Conservation (phyloP, 2,113 vertebrate genomes). For the Ceyx margarethae region DNA sequence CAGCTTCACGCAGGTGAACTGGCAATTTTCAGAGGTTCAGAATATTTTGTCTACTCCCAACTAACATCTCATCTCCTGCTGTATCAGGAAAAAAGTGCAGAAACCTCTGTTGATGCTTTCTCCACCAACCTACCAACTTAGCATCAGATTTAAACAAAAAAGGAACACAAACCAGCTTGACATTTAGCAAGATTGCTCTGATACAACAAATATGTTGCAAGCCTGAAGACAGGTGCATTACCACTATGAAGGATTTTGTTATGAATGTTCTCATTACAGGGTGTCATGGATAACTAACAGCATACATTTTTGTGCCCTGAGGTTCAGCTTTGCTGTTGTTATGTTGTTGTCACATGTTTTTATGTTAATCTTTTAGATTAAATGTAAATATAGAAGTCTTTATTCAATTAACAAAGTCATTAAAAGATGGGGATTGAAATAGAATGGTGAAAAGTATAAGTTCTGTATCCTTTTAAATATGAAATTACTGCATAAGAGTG, state of each 20-base stretch:
- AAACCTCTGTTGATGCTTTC: neutral
- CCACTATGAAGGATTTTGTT: constrained; percentile 50
- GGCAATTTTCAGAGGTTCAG: neutral
- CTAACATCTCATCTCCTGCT: neutral
- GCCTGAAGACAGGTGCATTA: constrained; percentile 51
- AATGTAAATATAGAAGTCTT: constrained; percentile 40
- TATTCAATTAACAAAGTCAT: constrained; percentile 39
- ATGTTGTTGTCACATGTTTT: constrained; percentile 10
- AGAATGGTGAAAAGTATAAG: neutral
- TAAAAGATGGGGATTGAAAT: neutral
- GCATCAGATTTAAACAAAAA: neutral
- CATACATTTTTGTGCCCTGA: constrained; percentile 27
- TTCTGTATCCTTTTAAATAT: neutral
- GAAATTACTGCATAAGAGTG: neutral
- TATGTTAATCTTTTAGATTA: constrained; percentile 47
- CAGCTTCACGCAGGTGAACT: neutral
- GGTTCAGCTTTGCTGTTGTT: constrained; percentile 39
- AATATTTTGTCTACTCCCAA: neutral
- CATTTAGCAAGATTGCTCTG: constrained; percentile 20
- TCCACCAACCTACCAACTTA: neutral
- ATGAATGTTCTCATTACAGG: constrained; percentile 47
- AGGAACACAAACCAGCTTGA: neutral
- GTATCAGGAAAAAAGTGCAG: neutral
- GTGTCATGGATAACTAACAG: constrained; percentile 51
- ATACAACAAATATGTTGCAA: constrained; percentile 49